Conservation (phyloP, 2,113 vertebrate genomes). For the Eonycteris spelaea region DNA sequence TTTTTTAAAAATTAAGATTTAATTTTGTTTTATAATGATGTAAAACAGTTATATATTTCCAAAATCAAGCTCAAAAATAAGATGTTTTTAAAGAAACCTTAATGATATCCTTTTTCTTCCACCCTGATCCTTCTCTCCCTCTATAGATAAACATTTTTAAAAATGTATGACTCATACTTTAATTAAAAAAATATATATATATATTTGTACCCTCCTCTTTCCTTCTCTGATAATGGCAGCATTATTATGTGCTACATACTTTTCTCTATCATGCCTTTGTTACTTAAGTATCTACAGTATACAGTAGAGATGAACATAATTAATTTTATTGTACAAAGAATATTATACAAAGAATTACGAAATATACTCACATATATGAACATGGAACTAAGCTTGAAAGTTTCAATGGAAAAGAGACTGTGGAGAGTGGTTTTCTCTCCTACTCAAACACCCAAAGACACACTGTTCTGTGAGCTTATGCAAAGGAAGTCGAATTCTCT, state of each 20-base stretch:
- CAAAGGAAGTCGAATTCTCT: background rate
- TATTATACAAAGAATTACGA: background rate
- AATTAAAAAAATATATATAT: background rate
- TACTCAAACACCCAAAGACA: background rate
- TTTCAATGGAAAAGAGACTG: background rate
- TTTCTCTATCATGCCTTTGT: background rate
- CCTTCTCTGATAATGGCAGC: background rate
- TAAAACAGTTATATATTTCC: background rate
- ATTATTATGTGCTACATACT: background rate
- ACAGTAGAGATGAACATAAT: background rate
- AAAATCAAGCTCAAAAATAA: background rate
- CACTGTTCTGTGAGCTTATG: background rate
- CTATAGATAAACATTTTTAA: background rate
- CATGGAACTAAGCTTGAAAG: background rate
- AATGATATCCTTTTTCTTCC: background rate
- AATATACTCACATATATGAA: background rate
- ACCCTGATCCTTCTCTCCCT: background rate
- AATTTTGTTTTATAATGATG: slow-evolving; percentile 7
- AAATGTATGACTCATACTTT: background rate
- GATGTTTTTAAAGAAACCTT: background rate
- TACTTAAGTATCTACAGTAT: background rate
- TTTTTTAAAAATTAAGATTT: background rate
- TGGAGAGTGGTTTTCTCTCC: background rate
- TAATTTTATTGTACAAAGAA: background rate
- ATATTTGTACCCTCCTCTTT: background rate